Evolutionary conservation across 2,113 vertebrate genomes (phyloP), one percentile per base, ranked within the genome.

Genomic region (Hipposideros armiger): DNA sequence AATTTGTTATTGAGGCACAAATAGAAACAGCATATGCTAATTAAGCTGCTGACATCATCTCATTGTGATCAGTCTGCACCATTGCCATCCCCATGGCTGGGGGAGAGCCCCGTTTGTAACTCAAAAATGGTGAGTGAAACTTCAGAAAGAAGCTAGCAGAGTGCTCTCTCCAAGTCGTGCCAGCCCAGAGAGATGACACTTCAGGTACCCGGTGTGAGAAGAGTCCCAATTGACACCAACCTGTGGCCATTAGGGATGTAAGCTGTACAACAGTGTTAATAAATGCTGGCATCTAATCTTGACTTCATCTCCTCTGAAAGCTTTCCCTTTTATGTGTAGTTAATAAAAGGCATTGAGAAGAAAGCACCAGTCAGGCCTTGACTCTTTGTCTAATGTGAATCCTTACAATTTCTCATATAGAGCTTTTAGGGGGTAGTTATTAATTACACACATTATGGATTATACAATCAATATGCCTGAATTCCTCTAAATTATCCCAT

Each of bases 381-480:
- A 84, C 42, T 69, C 87, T 95, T 77, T 95, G 67, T 95, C 87
- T 97, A 82, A 85, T 92, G 81, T 82, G 96, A 95, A 85, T 94
- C 94, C 87, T 95, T 92, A 96, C 47, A 93, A 54, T 95, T 81
- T 80, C 15, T 95, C 81, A 82, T 42, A 70, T 28, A 78, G 90
- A 88, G 87, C 95, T 97, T 97, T 92, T 93, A 92, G 87, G 76
- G 80, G 85, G 42, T 92, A 90, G 95, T 96, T 97, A 97, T 97
- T 97, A 97, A 97, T 97, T 97, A 97, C 28, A 69, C 87, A 97
- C 62, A 92, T 97, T 98, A 98, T 97, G 30, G 96, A 97, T 97
- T 97, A 96, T 96, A 86, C 90, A 97, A 96, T 98, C 95, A 97
- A 96, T 97, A 95, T 96, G 96, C 94, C 92, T 95, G 96, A 96